phyloP scores from a whole-genome alignment of 2,888 invertebrate species.

The Argyresthia albistria region DNA sequence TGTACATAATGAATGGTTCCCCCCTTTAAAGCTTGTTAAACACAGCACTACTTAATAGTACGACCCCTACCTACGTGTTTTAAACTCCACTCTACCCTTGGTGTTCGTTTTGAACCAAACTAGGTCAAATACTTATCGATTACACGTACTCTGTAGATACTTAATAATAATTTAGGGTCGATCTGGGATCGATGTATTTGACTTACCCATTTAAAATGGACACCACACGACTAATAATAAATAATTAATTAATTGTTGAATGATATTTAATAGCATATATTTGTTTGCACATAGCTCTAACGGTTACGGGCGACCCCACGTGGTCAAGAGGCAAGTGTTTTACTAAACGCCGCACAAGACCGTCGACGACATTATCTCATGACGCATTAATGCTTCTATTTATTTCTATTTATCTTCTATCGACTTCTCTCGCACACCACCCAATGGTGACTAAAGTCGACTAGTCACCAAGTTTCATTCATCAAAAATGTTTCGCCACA shows the following conservation, averaged over 20 bases:
- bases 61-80: too few species aligned
- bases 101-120: too few species aligned
- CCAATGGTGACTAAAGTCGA: slow-evolving; percentile 15
- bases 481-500: slow-evolving; percentile 15
- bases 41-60: neutral
- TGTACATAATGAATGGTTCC: neutral
- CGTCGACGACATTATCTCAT: slow-evolving; percentile 66
- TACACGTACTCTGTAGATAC: too few species aligned
- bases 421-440: slow-evolving; percentile 41
- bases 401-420: slow-evolving; percentile 47
- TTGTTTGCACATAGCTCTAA: slow-evolving; percentile 67
- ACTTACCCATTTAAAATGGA: too few species aligned
- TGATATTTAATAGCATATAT: slow-evolving; percentile 35
- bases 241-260: neutral
- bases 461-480: slow-evolving; percentile 12
- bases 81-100: too few species aligned
- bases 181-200: too few species aligned
- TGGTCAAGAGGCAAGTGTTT: slow-evolving; percentile 74
- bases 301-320: slow-evolving; percentile 70
- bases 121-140: too few species aligned
- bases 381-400: slow-evolving; percentile 72
- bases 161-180: too few species aligned
- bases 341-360: slow-evolving; percentile 62
- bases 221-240: too few species aligned
- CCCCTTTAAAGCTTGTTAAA: neutral